Conservation (phyloP, 2,797 vertebrate genomes). For the Florisuga fusca region DNA sequence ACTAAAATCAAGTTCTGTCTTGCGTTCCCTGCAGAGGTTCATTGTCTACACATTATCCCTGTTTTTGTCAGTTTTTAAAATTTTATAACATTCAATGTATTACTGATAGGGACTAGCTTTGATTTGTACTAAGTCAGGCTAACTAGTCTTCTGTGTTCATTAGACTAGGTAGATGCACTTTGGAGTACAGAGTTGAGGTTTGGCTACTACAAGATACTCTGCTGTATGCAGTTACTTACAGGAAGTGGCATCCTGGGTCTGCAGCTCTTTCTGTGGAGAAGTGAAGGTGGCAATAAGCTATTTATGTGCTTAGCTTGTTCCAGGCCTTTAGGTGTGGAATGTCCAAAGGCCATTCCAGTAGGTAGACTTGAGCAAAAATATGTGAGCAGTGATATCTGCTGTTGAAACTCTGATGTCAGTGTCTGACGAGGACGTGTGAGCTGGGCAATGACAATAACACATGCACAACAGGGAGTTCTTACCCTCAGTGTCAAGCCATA, state of each 20-base stretch:
- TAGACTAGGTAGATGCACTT: background rate
- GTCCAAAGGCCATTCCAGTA: rapidly evolving
- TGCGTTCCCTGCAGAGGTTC: background rate
- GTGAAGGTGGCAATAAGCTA: background rate
- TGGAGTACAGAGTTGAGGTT: background rate
- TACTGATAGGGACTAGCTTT: background rate
- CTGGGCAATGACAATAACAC: no score
- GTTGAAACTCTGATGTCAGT: background rate
- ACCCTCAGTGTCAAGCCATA: rapidly evolving
- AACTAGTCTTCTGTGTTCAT: background rate
- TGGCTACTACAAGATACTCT: background rate
- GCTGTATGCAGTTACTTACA: background rate
- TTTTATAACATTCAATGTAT: background rate
- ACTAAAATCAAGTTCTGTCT: background rate
- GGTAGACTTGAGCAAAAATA: background rate
- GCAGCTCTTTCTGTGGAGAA: background rate
- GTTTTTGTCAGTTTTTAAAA: background rate
- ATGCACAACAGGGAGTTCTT: no score
- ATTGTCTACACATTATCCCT: background rate
- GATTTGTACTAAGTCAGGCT: background rate
- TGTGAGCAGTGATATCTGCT: background rate
- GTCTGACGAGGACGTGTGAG: background rate
- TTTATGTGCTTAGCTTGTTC: background rate
- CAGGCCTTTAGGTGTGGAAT: no score
- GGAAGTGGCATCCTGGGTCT: background rate